Base-by-base conservation (phyloP, 2,888 invertebrate species). In the Stenurella melanura region DNA sequence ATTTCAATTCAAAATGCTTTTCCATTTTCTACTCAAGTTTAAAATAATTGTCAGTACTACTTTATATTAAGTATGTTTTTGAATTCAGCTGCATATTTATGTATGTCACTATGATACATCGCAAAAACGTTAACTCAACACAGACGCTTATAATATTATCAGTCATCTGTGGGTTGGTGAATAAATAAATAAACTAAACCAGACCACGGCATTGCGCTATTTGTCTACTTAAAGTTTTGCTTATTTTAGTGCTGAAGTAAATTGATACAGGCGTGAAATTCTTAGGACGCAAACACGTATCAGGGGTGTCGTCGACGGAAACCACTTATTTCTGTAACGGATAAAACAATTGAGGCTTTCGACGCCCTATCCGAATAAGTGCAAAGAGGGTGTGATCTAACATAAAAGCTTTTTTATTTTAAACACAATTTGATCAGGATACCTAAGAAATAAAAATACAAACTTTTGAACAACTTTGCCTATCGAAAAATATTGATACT, bases 151-250 rank as follows among this genome's bases (percentile, higher is more conserved):
- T 34, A 26, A 12, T 18, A 60, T 60, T 60, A 60, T 60, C 21
- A 61, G n/a, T 68, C 26, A 12, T 56, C 30, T 26, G 56, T 68
- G 19, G 38, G 26, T 7, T 17, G 17, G 17, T 56, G 54, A 69
- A 56, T 17, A 50, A 56, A 70, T 70, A 70, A 70, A 42, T 26
- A 61, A 60, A n/a, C 19, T 18, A 70, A 70, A 70, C 42, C 60
- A 60, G 38, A 70, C 26, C 42, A 9, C 38, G 19, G 57, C 56
- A 34, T 57, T 57, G 60, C 70, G n/a, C 38, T 57, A 34, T 56
- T 69, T 57, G 18, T 69, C 68, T 70, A 70, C 58, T 70, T 60
- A 70, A 70, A 70, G 60, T 18, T 60, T 58, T 57, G 70, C 60
- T 70, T 61, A 26, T 72, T 70, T 72, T 63, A 56, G 54, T 61